Base-by-base conservation (phyloP, 2,113 vertebrate genomes). In the Heloderma charlesbogerti region DNA sequence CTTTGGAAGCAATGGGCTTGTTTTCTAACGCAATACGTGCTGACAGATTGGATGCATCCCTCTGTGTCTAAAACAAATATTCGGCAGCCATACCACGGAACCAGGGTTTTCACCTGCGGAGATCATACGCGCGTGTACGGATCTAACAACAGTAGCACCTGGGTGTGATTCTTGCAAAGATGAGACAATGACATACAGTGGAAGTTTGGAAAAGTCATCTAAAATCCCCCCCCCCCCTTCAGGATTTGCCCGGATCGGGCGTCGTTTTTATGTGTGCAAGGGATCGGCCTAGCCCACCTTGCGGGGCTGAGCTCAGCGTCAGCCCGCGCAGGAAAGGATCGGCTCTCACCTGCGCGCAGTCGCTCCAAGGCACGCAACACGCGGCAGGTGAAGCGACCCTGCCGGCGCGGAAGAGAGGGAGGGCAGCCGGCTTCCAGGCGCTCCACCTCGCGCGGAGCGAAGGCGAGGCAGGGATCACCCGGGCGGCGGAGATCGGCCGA, bases 381-480 rank as follows among this genome's bases (percentile, higher is more conserved):
- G 7, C 74, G 6, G 6, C 63, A 84, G 88, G 92, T 78, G 63
- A 91, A 93, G 95, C 91, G 90, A 71, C 79, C 80, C 92, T 5
- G 78, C 86, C 13, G 34, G 67, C 60, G 57, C 60, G 31, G 87
- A 31, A 45, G 48, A 12, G 71, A 18, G 88, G 69, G 22, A 34
- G 18, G 67, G 43, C 25, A 29, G 25, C 31, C 6, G 20, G 15
- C 8, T 72, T 51, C 34, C 88, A 5, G 87, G 92, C 29, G 92
- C 66, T 3, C 37, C 88, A 20, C 74, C 9, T 88, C 9, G 45
- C 25, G 54, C 3, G 40, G 81, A 74, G 74, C 66, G 20, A 2
- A 22, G 63, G 57, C 79, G 6, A 86, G 1, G 45, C 6, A 9
- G 87, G 20, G 16, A 25, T 40, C 5, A 60, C 31, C 78, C 51